Base-by-base conservation (phyloP, 2,888 invertebrate genomes). In the Drosophila formosana region DNA sequence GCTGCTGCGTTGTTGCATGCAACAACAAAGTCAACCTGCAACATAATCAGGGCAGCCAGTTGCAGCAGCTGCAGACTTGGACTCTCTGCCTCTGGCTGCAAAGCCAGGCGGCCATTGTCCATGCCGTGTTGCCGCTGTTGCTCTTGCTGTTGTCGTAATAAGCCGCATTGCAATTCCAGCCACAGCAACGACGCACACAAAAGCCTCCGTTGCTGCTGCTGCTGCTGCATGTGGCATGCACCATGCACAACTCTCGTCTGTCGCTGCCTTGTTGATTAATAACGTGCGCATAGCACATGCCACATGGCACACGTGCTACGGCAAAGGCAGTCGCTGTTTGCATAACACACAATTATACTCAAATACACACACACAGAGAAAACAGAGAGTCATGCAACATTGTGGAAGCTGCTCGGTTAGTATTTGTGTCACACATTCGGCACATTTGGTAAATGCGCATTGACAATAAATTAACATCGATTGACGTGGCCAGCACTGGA, bases 381-480 rank as follows among this genome's bases (percentile, higher is more conserved):
- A 9, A 32, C 18, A 37, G n/a, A 37, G n/a, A 30, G 6, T 30
- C 39, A 46, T 11, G 9, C 2, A 23, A 18, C 13, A 9, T 28
- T 26, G 13, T 23, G 9, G 39, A 61, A 30, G 30, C 25, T 51
- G 45, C 18, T 64, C 55, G 47, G 64, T 72, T 80, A 70, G 87
- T 75, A 83, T 82, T 72, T 75, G 87, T 80, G 83, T 56, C 69
- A 77, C 74, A 74, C 67, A 75, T 64, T 62, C 74, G 45, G n/a
- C 64, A 67, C 75, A 78, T 66, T 70, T 50, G 49, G 56, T 62
- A 72, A 70, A 70, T 78, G 72, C 74, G 83, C 81, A 78, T 87
- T 88, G 84, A 81, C 81, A 89, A 89, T 85, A 85, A 84, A 89
- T 85, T 89, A 89, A 84, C 85, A 88, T 78, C 85, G 87, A 85